These are phyloP conservation scores for Ormyrus pomaceus DNA, from an alignment of 2,888 invertebrate species.

Conservation along the genomic window DNA sequence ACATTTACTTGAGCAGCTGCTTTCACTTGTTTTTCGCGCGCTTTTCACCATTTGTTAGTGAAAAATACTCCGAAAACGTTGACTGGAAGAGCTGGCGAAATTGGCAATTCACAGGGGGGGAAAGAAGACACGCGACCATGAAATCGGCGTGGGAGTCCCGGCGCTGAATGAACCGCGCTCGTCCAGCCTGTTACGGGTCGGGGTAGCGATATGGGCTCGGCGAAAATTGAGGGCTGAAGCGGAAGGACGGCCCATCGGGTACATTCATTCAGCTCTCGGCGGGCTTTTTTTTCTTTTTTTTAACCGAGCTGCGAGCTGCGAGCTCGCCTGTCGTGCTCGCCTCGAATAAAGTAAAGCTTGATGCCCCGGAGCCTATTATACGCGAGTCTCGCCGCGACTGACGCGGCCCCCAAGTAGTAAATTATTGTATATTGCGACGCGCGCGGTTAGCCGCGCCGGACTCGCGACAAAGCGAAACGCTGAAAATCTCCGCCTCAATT, in stretches of 20 bases:
- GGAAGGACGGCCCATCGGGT: constrained; percentile 15
- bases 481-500: not conserved
- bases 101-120: too few relatives aligned
- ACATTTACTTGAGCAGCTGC: not conserved
- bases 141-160: constrained; percentile 10
- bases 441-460: not conserved
- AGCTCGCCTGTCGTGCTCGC: not conserved
- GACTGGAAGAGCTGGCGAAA: too few relatives aligned
- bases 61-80: not conserved
- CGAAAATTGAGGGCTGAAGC: constrained; percentile 28
- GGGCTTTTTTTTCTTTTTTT: constrained; percentile 2
- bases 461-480: not conserved
- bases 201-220: not conserved
- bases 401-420: not conserved
- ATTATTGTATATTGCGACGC: constrained; percentile 25
- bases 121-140: not conserved
- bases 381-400: not conserved
- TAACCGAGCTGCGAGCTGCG: not conserved
- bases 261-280: constrained; percentile 23
- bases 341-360: constrained; percentile 22
- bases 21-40: not conserved
- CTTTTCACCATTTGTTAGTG: not conserved
- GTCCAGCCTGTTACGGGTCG: not conserved
- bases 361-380: not conserved
- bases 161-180: constrained; percentile 8